Conservation (phyloP, 2,113 vertebrate species). For the Sturnira hondurensis region DNA sequence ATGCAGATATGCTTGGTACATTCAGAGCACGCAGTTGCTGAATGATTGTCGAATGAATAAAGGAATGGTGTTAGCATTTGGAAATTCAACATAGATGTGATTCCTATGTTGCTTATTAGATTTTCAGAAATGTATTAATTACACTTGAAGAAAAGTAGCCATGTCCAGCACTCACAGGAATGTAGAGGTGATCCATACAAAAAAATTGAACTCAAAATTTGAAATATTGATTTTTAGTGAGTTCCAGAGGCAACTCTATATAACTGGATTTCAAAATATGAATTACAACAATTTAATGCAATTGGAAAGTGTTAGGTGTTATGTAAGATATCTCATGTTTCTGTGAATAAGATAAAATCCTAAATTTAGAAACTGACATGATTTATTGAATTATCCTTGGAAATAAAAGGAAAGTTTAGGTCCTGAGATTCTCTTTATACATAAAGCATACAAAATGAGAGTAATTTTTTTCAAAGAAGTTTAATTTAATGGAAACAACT, state of each 20-base stretch:
- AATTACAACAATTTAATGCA: background rate
- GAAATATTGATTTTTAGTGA: background rate
- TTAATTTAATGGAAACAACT: background rate
- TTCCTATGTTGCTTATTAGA: background rate
- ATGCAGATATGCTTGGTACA: background rate
- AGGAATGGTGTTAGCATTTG: background rate
- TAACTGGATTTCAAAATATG: background rate
- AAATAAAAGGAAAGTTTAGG: background rate
- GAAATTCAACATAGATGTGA: background rate
- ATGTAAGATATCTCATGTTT: background rate
- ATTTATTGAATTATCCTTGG: constrained; percentile 1
- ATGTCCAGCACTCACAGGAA: background rate
- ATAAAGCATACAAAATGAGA: background rate
- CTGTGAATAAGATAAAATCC: background rate
- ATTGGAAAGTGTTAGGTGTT: background rate
- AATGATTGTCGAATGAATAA: background rate
- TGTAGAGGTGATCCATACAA: background rate
- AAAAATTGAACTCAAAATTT: background rate
- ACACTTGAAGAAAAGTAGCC: constrained; percentile 9
- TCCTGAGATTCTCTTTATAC: background rate
- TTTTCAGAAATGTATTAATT: background rate
- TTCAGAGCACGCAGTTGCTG: background rate
- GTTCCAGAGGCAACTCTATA: background rate
- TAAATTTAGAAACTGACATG: background rate
- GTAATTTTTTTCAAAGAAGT: background rate